Percentiles rank a stretch among this genome's conserved stretches.
These are phyloP conservation scores for Selene dorsalis DNA, from an alignment of 2,797 vertebrate species.

Conservation along the genomic window DNA sequence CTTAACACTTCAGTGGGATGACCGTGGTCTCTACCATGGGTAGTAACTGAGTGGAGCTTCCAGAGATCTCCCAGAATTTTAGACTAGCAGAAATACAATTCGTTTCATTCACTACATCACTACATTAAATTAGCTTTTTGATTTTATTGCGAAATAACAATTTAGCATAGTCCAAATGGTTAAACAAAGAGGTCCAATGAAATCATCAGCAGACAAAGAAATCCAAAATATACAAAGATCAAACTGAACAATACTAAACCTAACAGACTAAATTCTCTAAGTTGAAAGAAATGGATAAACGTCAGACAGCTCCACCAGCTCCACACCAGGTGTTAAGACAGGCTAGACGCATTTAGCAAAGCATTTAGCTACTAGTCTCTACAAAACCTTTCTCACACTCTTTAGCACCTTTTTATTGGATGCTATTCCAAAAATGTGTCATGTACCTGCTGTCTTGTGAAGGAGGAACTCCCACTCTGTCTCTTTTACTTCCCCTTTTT, in stretches of 20 bases:
- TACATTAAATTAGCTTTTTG: neutral
- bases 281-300: neutral
- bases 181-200: neutral
- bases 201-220: too few relatives aligned
- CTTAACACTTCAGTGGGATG: slow-evolving; percentile 23
- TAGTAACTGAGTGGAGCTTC: neutral
- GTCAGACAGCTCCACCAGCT: neutral
- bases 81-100: neutral
- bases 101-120: too few relatives aligned
- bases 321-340: neutral
- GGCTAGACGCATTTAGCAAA: slow-evolving; percentile 2
- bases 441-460: slow-evolving; percentile 67
- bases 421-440: slow-evolving; percentile 76
- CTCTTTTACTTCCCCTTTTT: slow-evolving; percentile 31
- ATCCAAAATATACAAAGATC: neutral
- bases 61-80: neutral
- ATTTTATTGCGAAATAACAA: neutral
- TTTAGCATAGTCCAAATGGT: neutral
- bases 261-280: neutral
- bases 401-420: slow-evolving; percentile 65
- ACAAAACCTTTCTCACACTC: slow-evolving; percentile 70
- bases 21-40: neutral
- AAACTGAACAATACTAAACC: neutral
- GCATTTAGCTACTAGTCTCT: slow-evolving; percentile 36
- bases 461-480: slow-evolving; percentile 22